Evolutionary conservation across 2,888 invertebrate species (phyloP), one percentile per base, ranked within the genome.

Genomic region (Tenthredo amoena): DNA sequence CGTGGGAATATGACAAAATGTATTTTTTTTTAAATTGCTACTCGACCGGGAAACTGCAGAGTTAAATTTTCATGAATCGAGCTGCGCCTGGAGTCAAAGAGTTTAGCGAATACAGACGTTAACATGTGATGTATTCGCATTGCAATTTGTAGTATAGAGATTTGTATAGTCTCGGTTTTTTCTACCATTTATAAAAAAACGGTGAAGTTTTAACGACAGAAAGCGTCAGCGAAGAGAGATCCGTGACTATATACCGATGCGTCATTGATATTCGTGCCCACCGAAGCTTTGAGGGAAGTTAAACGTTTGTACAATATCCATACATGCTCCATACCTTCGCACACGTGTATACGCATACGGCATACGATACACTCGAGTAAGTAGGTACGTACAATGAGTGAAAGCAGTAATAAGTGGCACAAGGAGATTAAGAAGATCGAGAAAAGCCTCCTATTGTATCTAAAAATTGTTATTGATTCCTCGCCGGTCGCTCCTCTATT

Each of bases 251-350:
- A 74, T 74, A 40, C 18, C n/a, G 4, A 40, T 40, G 21, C 40
- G 43, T 43, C 43, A 74, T n/a, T n/a, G 15, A 71, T 34, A 71
- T 71, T 37, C 62, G 81, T 40, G 62, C n/a, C 62, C 50, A 37
- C 4, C 81, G 62, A 81, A 81, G 81, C 81, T 81, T 62, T 40
- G 34, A 58, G 81, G 62, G 81, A 21, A 81, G 81, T 81, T 81
- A 81, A 81, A 58, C 58, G 81, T 81, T 81, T 26, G n/a, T 26
- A 18, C 15, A 55, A 50, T 40, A 37, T 31, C 7, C 21, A 12
- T 34, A 34, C 15, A 68, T 31, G 26, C 31, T 31, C 9, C 31
- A 65, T 65, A 26, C 26, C 21, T 34, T 31, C 34, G 15, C 26
- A 21, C 9, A n/a, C 15, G 18, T 58, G 2, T 7, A 21, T 21